A percentile compares a stretch with the other conserved stretches of the same genome.
Evolutionary conservation across 2,888 invertebrate genomes (phyloP).

Genomic region (Drosophila pegasa): DNA sequence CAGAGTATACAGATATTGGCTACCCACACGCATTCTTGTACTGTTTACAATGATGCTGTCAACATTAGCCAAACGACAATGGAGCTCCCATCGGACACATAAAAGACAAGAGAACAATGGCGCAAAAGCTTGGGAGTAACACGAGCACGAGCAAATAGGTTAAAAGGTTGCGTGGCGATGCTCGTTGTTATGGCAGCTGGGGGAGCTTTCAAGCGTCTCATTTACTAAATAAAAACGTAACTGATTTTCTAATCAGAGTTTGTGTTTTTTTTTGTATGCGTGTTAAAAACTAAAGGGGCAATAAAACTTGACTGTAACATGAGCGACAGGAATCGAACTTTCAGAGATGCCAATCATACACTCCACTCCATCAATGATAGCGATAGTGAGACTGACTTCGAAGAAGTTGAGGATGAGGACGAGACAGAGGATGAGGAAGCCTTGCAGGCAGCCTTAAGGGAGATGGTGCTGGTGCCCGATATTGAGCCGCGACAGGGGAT

Average conservation of each 20-base stretch:
- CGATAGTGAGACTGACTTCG: slow-evolving; percentile 25
- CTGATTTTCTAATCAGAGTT: slow-evolving; percentile 69
- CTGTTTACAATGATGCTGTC: slow-evolving; percentile 60
- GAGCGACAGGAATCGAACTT: slow-evolving; percentile 9
- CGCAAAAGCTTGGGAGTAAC: slow-evolving; percentile 14
- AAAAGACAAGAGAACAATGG: slow-evolving; percentile 59
- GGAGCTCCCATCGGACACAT: slow-evolving; percentile 55
- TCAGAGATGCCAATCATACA: not conserved
- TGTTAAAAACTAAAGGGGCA: slow-evolving; percentile 2
- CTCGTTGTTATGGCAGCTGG: slow-evolving; percentile 6
- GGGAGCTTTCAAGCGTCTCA: slow-evolving; percentile 16
- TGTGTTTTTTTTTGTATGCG: slow-evolving; percentile 14
- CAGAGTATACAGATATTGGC: slow-evolving; percentile 32
- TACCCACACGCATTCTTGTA: slow-evolving; percentile 4
- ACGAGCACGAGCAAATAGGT: slow-evolving; percentile 48
- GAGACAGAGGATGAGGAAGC: slow-evolving; percentile 46
- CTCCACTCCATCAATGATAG: not conserved
- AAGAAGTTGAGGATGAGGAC: not conserved
- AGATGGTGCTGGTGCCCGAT: slow-evolving; percentile 56
- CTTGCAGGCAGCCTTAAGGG: slow-evolving; percentile 48
- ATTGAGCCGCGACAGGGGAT: slow-evolving; percentile 20
- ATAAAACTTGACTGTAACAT: slow-evolving; percentile 8
- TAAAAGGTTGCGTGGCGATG: slow-evolving; percentile 40
- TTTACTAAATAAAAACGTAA: slow-evolving; percentile 24
- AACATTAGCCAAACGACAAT: slow-evolving; percentile 58